Evolutionary conservation across 2,113 vertebrate species (phyloP).

Genomic region (Muntiacus muntjak): DNA sequence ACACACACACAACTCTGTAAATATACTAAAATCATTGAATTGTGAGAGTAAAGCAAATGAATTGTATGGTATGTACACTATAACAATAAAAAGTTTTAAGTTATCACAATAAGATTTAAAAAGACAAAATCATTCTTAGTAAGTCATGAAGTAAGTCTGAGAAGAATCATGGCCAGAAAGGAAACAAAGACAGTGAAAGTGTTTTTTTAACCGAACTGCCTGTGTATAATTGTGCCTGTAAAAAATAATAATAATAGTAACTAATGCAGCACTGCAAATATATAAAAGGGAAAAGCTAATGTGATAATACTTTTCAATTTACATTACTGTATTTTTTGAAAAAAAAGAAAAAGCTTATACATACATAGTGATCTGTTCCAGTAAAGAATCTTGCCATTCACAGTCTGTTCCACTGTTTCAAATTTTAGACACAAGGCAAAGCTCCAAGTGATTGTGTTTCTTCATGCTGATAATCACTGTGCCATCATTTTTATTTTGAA

Average conservation of each 20-base stretch:
- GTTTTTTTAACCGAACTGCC: background rate
- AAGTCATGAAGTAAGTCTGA: background rate
- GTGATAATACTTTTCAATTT: background rate
- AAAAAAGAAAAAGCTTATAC: background rate
- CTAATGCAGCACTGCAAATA: background rate
- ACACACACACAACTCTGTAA: background rate
- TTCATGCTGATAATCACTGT: background rate
- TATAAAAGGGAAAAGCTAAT: background rate
- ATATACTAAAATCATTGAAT: background rate
- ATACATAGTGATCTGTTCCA: background rate
- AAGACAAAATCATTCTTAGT: background rate
- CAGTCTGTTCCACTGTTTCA: background rate
- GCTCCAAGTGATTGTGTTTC: background rate
- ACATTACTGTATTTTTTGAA: background rate
- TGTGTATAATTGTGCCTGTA: background rate
- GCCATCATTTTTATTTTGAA: background rate
- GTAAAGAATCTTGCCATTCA: background rate
- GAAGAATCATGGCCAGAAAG: background rate
- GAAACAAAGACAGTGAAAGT: background rate
- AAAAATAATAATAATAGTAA: background rate
- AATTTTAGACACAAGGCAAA: background rate
- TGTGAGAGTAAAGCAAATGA: background rate
- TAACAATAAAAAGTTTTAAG: background rate
- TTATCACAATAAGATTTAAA: background rate
- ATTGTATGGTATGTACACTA: background rate